Conservation (phyloP, 2,797 vertebrate genomes). For the Eulemur albifrons region DNA sequence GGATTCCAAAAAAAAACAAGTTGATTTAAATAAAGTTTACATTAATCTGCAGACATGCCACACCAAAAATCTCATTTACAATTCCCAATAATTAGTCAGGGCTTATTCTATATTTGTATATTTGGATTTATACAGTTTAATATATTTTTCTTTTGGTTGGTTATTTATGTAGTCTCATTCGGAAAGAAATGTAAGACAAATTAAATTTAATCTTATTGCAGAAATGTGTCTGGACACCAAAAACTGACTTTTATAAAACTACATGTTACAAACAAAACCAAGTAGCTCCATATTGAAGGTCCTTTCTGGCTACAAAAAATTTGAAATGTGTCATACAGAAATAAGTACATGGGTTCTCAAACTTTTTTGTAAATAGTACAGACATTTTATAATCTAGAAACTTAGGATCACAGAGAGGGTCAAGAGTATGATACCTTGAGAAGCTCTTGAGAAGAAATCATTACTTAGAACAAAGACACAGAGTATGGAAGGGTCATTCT, state of each 20-base stretch:
- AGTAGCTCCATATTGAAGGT: slow-evolving; percentile 37
- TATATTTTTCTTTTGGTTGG: slow-evolving; percentile 27
- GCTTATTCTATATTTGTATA: slow-evolving; percentile 46
- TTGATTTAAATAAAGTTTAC: slow-evolving; percentile 49
- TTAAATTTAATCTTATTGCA: slow-evolving; percentile 54
- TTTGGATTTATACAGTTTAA: slow-evolving; percentile 43
- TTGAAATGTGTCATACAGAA: neutral
- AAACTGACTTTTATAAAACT: slow-evolving; percentile 22
- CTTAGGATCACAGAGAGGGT: neutral
- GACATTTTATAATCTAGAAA: neutral
- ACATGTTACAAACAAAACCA: slow-evolving; percentile 27
- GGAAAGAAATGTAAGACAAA: slow-evolving; percentile 57
- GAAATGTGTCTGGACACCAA: slow-evolving; percentile 28
- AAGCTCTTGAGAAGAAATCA: neutral
- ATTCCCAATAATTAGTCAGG: slow-evolving; percentile 28
- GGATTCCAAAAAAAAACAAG: slow-evolving; percentile 38
- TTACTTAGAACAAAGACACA: neutral
- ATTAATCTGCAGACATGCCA: slow-evolving; percentile 39
- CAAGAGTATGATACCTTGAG: neutral
- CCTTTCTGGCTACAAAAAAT: slow-evolving; percentile 36
- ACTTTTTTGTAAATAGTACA: neutral
- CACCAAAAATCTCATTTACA: slow-evolving; percentile 40
- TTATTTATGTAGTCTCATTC: slow-evolving; percentile 51
- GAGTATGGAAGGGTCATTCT: neutral
- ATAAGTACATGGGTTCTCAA: neutral